A percentile compares a stretch with the other conserved stretches of the same genome.
Conservation (phyloP, 2,888 invertebrate species). For the Lydus trimaculatus region DNA sequence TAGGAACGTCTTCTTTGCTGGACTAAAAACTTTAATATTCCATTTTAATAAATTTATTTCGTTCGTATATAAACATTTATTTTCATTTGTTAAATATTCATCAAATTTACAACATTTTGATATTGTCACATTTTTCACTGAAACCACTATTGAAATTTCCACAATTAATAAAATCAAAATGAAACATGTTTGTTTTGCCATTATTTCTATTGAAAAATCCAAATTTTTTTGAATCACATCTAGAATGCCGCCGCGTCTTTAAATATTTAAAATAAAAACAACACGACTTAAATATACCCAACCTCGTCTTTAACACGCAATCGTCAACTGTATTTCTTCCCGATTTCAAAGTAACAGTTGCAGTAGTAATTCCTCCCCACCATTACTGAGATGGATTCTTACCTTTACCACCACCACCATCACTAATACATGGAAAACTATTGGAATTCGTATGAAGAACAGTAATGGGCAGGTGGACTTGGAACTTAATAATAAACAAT, state of each 20-base stretch:
- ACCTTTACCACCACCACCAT: conserved; percentile 5
- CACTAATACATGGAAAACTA: neutral
- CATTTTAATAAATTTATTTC: conserved; percentile 35
- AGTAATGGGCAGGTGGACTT: neutral
- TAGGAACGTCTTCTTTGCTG: conserved; percentile 27
- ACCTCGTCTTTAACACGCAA: conserved; percentile 25
- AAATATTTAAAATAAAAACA: neutral
- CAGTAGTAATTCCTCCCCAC: conserved; percentile 40
- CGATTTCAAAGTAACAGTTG: conserved; percentile 39
- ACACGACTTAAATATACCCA: neutral
- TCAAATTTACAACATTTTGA: conserved; percentile 48
- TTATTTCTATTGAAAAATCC: neutral
- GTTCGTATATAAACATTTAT: conserved; percentile 36
- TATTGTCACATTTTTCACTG: conserved; percentile 43
- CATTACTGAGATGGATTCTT: neutral
- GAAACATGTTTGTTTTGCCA: neutral
- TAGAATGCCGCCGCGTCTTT: conserved; percentile 6
- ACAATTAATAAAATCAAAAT: conserved; percentile 1
- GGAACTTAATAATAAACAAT: neutral
- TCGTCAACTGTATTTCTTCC: conserved; percentile 43
- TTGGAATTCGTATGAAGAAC: neutral
- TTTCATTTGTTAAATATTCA: conserved; percentile 40
- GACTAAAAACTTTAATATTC: conserved; percentile 40
- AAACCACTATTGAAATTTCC: neutral
- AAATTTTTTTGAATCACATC: neutral